phyloP scores from a whole-genome alignment of 2,888 invertebrate genomes.

The Hofmannophila pseudospretella region DNA sequence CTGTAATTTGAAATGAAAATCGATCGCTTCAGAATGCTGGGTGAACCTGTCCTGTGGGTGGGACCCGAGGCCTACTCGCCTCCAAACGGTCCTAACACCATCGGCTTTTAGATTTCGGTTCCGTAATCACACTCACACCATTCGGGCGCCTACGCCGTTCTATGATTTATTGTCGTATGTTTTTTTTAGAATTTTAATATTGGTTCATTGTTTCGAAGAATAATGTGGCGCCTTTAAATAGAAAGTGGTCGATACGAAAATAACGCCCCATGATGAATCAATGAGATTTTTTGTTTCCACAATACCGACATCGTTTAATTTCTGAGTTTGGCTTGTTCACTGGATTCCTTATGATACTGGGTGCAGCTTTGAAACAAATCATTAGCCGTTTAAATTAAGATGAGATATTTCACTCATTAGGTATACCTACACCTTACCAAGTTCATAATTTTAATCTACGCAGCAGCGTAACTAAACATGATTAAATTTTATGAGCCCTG shows the following conservation, averaged over 20 bases:
- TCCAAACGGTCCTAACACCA: slow-evolving; percentile 38
- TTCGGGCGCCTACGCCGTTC: slow-evolving; percentile 43
- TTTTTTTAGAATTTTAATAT: slow-evolving; percentile 16
- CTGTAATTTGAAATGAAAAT: slow-evolving; percentile 71
- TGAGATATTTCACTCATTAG: slow-evolving; percentile 1
- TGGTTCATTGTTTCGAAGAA: slow-evolving; percentile 16
- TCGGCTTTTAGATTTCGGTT: slow-evolving; percentile 42
- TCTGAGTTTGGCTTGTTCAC: no score
- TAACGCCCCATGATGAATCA: slow-evolving; percentile 2
- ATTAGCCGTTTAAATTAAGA: background rate
- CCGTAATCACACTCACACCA: slow-evolving; percentile 28
- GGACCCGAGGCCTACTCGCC: slow-evolving; percentile 48
- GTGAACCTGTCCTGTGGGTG: slow-evolving; percentile 66
- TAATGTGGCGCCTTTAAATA: slow-evolving; percentile 13
- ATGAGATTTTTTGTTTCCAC: background rate
- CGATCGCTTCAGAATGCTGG: slow-evolving; percentile 56
- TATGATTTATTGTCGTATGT: slow-evolving; percentile 35
- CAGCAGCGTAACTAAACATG: slow-evolving; percentile 17
- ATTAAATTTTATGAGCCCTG: slow-evolving; percentile 36
- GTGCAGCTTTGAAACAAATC: background rate
- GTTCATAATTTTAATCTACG: slow-evolving; percentile 2
- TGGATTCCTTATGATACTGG: no score
- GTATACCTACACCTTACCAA: background rate
- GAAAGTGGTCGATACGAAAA: slow-evolving; percentile 12
- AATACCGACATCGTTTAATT: no score